Base-by-base conservation (phyloP, 2,888 invertebrate species). In the Oxyscelio sp. region DNA sequence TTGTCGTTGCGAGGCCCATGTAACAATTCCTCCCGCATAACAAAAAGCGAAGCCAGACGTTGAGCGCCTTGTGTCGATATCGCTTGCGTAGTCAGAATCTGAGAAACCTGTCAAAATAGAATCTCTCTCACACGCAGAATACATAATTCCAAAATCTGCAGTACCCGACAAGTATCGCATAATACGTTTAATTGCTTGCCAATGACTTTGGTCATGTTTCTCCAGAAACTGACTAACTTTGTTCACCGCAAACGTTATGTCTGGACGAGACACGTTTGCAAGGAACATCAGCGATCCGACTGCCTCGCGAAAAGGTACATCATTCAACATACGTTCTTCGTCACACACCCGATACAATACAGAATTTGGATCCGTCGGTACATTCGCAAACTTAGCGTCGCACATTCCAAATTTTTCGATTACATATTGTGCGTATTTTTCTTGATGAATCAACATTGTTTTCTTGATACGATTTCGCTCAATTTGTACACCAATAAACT, bases 201-300 rank as follows among this genome's bases (percentile, higher is more conserved):
- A n/a, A n/a, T n/a, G n/a, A n/a, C n/a, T n/a, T n/a, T n/a, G n/a
- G n/a, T n/a, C n/a, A n/a, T n/a, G n/a, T n/a, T n/a, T n/a, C n/a
- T n/a, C n/a, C n/a, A n/a, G n/a, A n/a, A n/a, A n/a, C n/a, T n/a
- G n/a, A n/a, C n/a, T n/a, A n/a, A n/a, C n/a, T n/a, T 88, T 9
- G 19, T 83, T 85, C 0, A 88, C 85, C 0, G 87, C 59, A 54
- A 68, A 87, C 0, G 87, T 61, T n/a, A 87, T 83, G 27, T 89
- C 86, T 0, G 88, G 85, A n/a, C 85, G 21, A 2, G 79, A 40
- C 0, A 83, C 81, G 4, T 70, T 68, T 1, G 73, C 68, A 19
- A 61, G 9, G 40, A 73, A 73, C 22, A 61, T 43, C 2, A 73
- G 27, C 17, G 50, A 73, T 13, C 61, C 73, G 4, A 73, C 50